phyloP scores from a whole-genome alignment of 2,797 vertebrate genomes.

The Epinephelus malabaricus region DNA sequence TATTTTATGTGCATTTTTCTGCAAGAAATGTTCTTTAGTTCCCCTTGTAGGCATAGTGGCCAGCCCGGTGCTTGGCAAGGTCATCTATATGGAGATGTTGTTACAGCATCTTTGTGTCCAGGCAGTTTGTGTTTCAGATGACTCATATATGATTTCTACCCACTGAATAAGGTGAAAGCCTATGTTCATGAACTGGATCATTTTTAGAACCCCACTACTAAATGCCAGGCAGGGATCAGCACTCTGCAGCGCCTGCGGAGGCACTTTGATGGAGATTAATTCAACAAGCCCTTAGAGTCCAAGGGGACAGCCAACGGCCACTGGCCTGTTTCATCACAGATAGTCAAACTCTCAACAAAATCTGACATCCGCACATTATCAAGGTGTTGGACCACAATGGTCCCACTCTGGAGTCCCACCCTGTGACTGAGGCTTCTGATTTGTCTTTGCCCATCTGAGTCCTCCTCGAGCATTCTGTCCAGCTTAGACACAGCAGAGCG shows the following conservation, averaged over 20 bases:
- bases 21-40: background rate
- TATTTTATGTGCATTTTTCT: background rate
- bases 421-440: conserved; percentile 11
- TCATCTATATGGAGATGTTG: conserved; percentile 7
- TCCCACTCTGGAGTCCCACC: background rate
- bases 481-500: background rate
- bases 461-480: background rate
- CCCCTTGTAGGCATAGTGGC: background rate
- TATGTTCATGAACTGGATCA: background rate
- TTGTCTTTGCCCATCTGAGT: conserved; percentile 10
- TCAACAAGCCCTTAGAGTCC: conserved; percentile 25
- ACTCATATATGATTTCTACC: conserved; percentile 1
- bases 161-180: conserved; percentile 23
- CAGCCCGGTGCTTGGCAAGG: background rate
- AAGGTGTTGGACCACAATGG: background rate
- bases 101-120: background rate
- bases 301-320: conserved; percentile 5
- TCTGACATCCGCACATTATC: conserved; percentile 12
- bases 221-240: conserved; percentile 46
- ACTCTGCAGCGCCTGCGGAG: background rate
- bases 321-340: conserved; percentile 34
- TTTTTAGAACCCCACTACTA: conserved; percentile 12
- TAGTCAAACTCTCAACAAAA: conserved; percentile 10
- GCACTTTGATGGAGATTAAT: conserved; percentile 52
- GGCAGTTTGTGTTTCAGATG: background rate